A percentile compares a stretch with the other conserved stretches of the same genome.
Conservation (phyloP, 2,113 vertebrate species). For the Cebidichthys violaceus region DNA sequence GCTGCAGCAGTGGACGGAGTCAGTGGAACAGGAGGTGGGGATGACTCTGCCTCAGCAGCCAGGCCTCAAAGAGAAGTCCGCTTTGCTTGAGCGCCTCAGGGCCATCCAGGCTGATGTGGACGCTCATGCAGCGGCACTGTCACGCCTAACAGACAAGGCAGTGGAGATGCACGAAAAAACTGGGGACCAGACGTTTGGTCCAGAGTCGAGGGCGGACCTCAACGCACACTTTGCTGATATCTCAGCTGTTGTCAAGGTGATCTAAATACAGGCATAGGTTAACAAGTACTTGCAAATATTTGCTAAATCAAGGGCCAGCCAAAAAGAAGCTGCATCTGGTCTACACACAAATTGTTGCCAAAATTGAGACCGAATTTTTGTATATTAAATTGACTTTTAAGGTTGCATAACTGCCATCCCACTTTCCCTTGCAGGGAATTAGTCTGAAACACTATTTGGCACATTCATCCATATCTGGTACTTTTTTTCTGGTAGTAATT, state of each 20-base stretch:
- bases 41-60: constrained; percentile 88
- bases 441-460: background rate
- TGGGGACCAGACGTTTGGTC: constrained; percentile 87
- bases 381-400: constrained; percentile 1
- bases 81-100: constrained; percentile 89
- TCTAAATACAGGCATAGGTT: background rate
- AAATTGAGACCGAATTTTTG: background rate
- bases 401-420: background rate
- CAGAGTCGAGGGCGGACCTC: constrained; percentile 87
- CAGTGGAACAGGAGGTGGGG: constrained; percentile 87
- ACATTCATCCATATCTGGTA: background rate
- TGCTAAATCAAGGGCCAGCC: background rate
- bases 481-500: background rate
- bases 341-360: background rate
- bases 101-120: constrained; percentile 90
- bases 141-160: constrained; percentile 85
- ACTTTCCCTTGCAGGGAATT: background rate
- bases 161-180: constrained; percentile 91
- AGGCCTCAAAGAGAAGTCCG: constrained; percentile 92
- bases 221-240: constrained; percentile 91
- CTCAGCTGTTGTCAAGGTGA: constrained; percentile 91
- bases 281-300: background rate
- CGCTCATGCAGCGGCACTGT: constrained; percentile 82
- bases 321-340: background rate
- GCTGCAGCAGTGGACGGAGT: constrained; percentile 95